phyloP scores from a whole-genome alignment of 2,797 vertebrate genomes.

The Uromys caudimaculatus region DNA sequence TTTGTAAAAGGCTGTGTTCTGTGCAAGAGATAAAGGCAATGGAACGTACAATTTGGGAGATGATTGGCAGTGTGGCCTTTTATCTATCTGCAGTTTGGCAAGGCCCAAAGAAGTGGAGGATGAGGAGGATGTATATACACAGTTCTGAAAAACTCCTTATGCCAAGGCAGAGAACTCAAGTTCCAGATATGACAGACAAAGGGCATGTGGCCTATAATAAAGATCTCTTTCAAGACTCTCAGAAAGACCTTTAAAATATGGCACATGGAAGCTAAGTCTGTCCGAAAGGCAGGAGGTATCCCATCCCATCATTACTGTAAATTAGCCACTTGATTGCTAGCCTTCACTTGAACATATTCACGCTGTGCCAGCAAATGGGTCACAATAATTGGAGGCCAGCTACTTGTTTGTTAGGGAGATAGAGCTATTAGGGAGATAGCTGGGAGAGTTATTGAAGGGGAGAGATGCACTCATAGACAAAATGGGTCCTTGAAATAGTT shows the following conservation, averaged over 20 bases:
- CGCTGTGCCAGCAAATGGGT: constrained; percentile 44
- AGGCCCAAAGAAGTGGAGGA: background rate
- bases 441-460: constrained; percentile 61
- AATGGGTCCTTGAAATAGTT: constrained; percentile 70
- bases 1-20: constrained; percentile 58
- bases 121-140: background rate
- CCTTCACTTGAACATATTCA: constrained; percentile 4
- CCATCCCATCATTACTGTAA: constrained; percentile 58
- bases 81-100: background rate
- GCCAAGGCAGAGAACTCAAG: background rate
- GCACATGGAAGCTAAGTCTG: constrained; percentile 29
- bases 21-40: constrained; percentile 44
- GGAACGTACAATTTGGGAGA: constrained; percentile 30
- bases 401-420: constrained; percentile 55
- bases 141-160: constrained; percentile 41
- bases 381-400: constrained; percentile 64
- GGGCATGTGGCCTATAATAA: constrained; percentile 28
- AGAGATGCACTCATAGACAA: constrained; percentile 51
- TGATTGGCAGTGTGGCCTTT: background rate
- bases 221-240: constrained; percentile 38
- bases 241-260: constrained; percentile 54
- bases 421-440: constrained; percentile 63
- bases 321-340: constrained; percentile 63
- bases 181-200: constrained; percentile 51
- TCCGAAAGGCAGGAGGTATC: constrained; percentile 2